phyloP scores from a whole-genome alignment of 2,797 vertebrate genomes.

The Arrhamphus sclerolepis region DNA sequence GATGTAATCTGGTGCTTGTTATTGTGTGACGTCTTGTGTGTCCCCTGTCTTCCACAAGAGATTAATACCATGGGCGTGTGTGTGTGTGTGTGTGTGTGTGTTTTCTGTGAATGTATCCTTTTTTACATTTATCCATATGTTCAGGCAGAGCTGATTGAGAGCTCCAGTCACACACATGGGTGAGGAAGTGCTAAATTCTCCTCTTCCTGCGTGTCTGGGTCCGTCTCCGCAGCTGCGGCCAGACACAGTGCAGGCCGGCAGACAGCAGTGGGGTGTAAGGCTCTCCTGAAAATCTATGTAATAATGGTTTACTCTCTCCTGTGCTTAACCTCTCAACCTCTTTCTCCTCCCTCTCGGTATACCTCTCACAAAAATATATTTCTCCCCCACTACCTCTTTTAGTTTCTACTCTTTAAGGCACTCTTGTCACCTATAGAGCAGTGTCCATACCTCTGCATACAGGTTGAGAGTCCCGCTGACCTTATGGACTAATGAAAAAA shows the following conservation, averaged over 20 bases:
- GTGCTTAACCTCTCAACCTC: slow-evolving; percentile 36
- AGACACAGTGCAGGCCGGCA: slow-evolving; percentile 60
- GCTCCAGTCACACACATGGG: slow-evolving; percentile 35
- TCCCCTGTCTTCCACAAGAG: slow-evolving; percentile 17
- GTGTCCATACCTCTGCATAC: slow-evolving; percentile 47
- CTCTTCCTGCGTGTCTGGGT: slow-evolving; percentile 67
- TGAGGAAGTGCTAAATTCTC: slow-evolving; percentile 69
- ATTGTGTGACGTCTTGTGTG: slow-evolving; percentile 33
- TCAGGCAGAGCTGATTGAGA: slow-evolving; percentile 10
- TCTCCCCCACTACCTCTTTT: slow-evolving; percentile 41
- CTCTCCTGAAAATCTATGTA: slow-evolving; percentile 45
- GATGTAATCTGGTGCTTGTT: slow-evolving; percentile 52
- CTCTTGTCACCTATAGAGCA: slow-evolving; percentile 63
- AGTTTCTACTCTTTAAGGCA: slow-evolving; percentile 40
- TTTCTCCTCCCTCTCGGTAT: slow-evolving; percentile 16
- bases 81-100: background rate
- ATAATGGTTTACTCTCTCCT: slow-evolving; percentile 51
- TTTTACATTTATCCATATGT: slow-evolving; percentile 43
- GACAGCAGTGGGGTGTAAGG: slow-evolving; percentile 30
- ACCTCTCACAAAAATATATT: slow-evolving; percentile 35
- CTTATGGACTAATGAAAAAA: slow-evolving; percentile 89
- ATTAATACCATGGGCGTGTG: slow-evolving; percentile 8
- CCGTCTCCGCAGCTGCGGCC: slow-evolving; percentile 56
- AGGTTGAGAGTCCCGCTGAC: slow-evolving; percentile 85
- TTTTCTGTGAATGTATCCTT: slow-evolving; percentile 6